These are phyloP conservation scores for Aproaerema taeniolella DNA, from an alignment of 2,888 invertebrate genomes.

Conservation along the genomic window DNA sequence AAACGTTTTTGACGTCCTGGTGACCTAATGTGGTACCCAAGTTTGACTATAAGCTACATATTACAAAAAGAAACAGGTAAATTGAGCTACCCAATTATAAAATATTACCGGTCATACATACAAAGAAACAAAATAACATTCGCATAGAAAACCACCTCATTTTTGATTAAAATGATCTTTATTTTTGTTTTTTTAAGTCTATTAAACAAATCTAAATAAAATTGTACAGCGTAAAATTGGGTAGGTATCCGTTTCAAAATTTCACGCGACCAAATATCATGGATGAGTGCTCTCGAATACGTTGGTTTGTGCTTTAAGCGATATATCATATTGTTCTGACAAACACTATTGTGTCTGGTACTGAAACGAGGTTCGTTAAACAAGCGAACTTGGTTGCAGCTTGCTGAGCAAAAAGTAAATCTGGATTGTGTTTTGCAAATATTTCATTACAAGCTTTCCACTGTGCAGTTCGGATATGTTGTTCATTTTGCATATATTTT, in stretches of 20 bases:
- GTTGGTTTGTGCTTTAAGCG: slow-evolving; percentile 36
- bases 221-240: slow-evolving; percentile 46
- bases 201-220: slow-evolving; percentile 36
- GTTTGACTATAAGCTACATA: no score
- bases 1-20: no score
- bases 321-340: slow-evolving; percentile 60
- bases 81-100: no score
- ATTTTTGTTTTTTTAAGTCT: no score
- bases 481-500: no score
- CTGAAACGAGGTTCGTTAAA: slow-evolving; percentile 35
- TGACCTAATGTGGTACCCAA: no score
- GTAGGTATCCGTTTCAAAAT: slow-evolving; percentile 43
- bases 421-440: slow-evolving; percentile 5
- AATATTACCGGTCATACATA: no score
- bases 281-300: slow-evolving; percentile 43
- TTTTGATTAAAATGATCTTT: no score
- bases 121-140: no score
- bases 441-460: slow-evolving; percentile 11
- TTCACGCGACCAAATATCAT: slow-evolving; percentile 42
- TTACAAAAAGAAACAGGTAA: no score
- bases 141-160: no score
- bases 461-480: no score
- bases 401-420: not conserved
- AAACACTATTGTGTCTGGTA: slow-evolving; percentile 52
- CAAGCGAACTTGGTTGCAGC: slow-evolving; percentile 14